These are phyloP conservation scores for Cryptoblepharus egeriae DNA, from an alignment of 2,797 vertebrate genomes.

Conservation along the genomic window DNA sequence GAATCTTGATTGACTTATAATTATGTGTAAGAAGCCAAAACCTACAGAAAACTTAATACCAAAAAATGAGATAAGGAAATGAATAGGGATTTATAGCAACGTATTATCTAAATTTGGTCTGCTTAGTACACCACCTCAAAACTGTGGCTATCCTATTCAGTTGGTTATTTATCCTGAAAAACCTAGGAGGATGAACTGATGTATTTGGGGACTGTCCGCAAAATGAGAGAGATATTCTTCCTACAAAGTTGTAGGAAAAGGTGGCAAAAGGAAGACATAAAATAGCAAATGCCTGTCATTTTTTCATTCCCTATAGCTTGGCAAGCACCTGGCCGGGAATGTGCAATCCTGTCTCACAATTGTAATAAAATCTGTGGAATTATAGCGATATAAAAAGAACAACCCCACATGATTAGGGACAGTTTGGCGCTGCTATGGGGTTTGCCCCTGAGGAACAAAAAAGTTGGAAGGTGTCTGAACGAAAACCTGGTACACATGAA, in stretches of 20 bases:
- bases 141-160: neutral
- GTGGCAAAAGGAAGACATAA: neutral
- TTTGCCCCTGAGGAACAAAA: neutral
- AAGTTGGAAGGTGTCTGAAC: too few relatives aligned
- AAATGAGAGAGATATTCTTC: neutral
- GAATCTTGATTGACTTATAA: too few relatives aligned
- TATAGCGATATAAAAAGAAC: neutral
- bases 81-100: neutral
- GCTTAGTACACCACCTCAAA: neutral
- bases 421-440: neutral
- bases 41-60: neutral
- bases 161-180: neutral
- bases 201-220: neutral
- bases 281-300: neutral
- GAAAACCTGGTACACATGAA: neutral
- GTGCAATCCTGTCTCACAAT: neutral
- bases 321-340: neutral
- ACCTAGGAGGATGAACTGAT: neutral
- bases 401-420: too few relatives aligned
- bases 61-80: neutral
- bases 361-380: neutral
- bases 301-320: neutral
- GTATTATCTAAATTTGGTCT: neutral
- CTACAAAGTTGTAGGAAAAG: neutral
- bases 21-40: neutral